Base-by-base conservation (phyloP, 2,113 vertebrate genomes). In the Peromyscus leucopus region DNA sequence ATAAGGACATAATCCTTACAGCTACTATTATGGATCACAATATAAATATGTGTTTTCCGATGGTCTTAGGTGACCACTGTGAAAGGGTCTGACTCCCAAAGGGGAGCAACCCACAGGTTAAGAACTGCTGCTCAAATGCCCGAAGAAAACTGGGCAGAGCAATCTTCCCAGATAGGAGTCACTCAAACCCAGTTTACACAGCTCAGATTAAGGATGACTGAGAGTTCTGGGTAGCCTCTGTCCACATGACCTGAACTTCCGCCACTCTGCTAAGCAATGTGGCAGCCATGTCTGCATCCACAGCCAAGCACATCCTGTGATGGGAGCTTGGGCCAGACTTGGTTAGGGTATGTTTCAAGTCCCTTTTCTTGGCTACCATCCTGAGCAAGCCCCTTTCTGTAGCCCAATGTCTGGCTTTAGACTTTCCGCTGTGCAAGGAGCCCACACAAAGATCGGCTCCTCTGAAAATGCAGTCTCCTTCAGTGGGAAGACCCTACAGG, bases 341-440 rank as follows among this genome's bases (percentile, higher is more conserved):
- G 5, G 71, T 6, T 72, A 10, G n/a, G 48, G 10, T 33, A 22
- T 10, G 7, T 2, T 55, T 46, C 5, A 42, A 51, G 11, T 0
- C 24, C 24, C 7, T 0, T 0, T 19, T 48, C 36, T 31, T 8
- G 28, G 67, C 48, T 19, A 0, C 78, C 17, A 22, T 89, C n/a
- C 83, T 8, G 5, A 15, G 0, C 46, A 16, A 65, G n/a, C 31
- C 24, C 4, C 33, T 15, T 11, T 22, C 46, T 46, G 16, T 26
- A 22, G 1, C 1, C 11, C 1, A 21, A 0, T 1, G 17, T 5
- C 16, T 21, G 2, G 1, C 6, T 0, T 1, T 19, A 39, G 39
- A 1, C 13, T 3, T 36, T 59, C 46, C 7, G 4, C 7, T 2
- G 0, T 0, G 0, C 15, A 0, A 5, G 0, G 10, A n/a, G 26